Base-by-base conservation (phyloP, 2,113 vertebrate species). In the Passerina amoena region DNA sequence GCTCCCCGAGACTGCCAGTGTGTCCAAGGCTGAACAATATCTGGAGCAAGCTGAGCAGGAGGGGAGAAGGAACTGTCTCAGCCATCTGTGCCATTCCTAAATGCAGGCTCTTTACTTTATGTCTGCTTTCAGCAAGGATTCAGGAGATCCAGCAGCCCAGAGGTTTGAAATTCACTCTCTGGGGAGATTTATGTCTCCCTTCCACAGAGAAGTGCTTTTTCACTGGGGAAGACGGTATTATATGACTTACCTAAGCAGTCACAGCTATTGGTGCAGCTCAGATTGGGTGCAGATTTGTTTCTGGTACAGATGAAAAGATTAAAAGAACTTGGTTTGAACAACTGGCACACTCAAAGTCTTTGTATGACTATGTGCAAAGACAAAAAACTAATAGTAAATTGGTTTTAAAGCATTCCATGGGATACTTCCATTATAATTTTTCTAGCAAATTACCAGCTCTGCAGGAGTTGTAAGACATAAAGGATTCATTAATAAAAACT, bases 1-100 rank as follows among this genome's bases (percentile, higher is more conserved):
- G 28, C 20, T 84, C 22, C 33, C 20, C 0, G 0, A 59, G 38
- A 27, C 3, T 47, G 18, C 6, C 17, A 0, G 6, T 4, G 7
- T 38, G 30, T n/a, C 47, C 45, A 45, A 72, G 31, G 23, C 64
- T 53, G 85, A 71, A 28, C 0, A 0, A 27, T 60, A 80, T 18
- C 60, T 57, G 51, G 14, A 78, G 30, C 1, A 5, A 72, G 40
- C 37, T 33, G 69, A 79, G 56, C 5, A 11, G 25, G 33, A 61
- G 38, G 11, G 3, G 12, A 64, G 28, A 16, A 75, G 45, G 17
- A 73, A 53, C 30, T 40, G 54, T 14, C 9, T 3, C 1, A 3
- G 17, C 44, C 9, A 2, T 45, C 88, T 1, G 0, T 77, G 50
- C 54, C 24, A 5, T 65, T 73, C 71, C 42, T 45, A 70, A 89